Percentiles rank a stretch among this genome's conserved stretches.
phyloP scores from a whole-genome alignment of 2,888 invertebrate genomes.

The Rhagophthalmus giganteus region DNA sequence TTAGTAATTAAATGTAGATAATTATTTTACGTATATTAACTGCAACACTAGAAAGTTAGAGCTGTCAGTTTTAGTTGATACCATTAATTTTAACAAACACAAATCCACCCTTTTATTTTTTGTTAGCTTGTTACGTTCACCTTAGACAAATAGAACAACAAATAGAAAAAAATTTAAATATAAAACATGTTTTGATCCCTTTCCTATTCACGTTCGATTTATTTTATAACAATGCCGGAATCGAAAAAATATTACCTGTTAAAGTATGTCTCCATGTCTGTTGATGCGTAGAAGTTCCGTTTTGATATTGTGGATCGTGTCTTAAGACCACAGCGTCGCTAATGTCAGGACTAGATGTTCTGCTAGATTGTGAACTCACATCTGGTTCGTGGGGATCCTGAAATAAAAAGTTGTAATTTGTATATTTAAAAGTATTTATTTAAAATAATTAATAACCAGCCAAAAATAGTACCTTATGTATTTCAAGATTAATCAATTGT shows the following conservation, averaged over 20 bases:
- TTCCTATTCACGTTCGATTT: no score
- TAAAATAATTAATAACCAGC: no score
- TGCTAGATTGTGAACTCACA: conserved; percentile 60
- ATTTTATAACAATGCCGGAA: background rate
- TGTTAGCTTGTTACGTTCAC: no score
- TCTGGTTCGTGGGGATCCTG: conserved; percentile 52
- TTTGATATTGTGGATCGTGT: conserved; percentile 48
- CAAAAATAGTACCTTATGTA: conserved; percentile 50
- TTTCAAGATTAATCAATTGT: conserved; percentile 83
- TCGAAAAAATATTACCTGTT: conserved; percentile 42
- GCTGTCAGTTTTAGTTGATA: background rate
- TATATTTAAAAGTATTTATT: no score
- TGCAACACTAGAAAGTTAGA: background rate
- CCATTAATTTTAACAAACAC: no score
- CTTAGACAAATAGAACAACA: no score
- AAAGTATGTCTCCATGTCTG: conserved; percentile 47
- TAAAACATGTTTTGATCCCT: no score
- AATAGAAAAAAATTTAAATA: no score
- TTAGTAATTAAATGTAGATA: conserved; percentile 31
- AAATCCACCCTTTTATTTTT: no score
- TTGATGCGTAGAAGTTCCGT: conserved; percentile 31
- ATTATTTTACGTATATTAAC: conserved; percentile 1
- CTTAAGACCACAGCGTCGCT: conserved; percentile 48
- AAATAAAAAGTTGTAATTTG: conserved; percentile 13
- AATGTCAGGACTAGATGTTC: conserved; percentile 61